Percentiles rank a stretch among this genome's conserved stretches.
Evolutionary conservation across 2,113 vertebrate species (phyloP).

Genomic region (Dunckerocampus dactyliophorus): DNA sequence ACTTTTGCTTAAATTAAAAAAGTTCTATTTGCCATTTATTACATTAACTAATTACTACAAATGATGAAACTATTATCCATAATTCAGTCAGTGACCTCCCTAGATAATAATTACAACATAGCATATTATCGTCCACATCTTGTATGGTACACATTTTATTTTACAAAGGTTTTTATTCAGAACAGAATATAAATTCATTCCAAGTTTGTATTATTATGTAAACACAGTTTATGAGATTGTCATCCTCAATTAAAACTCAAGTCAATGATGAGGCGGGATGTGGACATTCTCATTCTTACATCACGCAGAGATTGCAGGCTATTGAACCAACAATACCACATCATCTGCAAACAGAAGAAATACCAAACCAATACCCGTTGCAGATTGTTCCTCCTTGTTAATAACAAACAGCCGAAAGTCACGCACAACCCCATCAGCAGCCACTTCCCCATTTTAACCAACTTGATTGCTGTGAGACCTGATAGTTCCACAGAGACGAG

Average conservation of each 20-base stretch:
- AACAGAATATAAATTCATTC: background rate
- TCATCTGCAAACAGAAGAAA: constrained; percentile 26
- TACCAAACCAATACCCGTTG: constrained; percentile 18
- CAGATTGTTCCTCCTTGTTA: background rate
- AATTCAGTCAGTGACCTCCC: background rate
- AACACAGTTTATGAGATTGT: background rate
- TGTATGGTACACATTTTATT: background rate
- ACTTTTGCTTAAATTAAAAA: constrained; percentile 16
- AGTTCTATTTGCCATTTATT: constrained; percentile 24
- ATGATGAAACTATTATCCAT: constrained; percentile 12
- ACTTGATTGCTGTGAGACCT: background rate
- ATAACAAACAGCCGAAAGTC: constrained; percentile 16
- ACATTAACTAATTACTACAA: constrained; percentile 26
- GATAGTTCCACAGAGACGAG: background rate
- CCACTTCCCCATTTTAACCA: constrained; percentile 3
- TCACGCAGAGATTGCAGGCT: background rate
- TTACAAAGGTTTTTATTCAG: background rate
- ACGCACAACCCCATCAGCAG: background rate
- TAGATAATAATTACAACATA: too few species aligned
- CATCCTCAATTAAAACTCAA: background rate
- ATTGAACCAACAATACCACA: constrained; percentile 18
- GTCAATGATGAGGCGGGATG: background rate
- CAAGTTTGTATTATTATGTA: background rate
- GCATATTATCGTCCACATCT: background rate
- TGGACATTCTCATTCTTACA: background rate